Evolutionary conservation across 2,113 vertebrate genomes (phyloP).

Genomic region (Gasterosteus nipponicus): DNA sequence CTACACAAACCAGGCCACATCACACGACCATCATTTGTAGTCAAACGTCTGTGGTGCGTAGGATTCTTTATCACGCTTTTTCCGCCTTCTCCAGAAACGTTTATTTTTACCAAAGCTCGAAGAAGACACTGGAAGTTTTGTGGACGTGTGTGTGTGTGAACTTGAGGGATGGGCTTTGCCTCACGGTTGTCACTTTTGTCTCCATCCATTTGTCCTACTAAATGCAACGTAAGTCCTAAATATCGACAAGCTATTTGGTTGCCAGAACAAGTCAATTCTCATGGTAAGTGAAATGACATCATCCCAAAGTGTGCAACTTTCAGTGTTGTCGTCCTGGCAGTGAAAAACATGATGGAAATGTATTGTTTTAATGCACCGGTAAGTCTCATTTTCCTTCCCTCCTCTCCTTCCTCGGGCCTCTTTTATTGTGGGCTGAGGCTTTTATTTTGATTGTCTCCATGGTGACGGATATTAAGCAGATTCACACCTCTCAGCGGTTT

Average conservation of each 20-base stretch:
- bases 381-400: constrained; percentile 60
- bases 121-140: background rate
- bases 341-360: constrained; percentile 47
- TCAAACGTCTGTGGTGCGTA: background rate
- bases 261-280: background rate
- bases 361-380: constrained; percentile 56
- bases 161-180: background rate
- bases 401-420: constrained; percentile 50
- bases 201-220: background rate
- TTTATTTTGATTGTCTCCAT: constrained; percentile 51
- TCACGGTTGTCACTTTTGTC: background rate
- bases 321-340: constrained; percentile 39
- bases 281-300: background rate
- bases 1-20: background rate
- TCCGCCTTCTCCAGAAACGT: background rate
- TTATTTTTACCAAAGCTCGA: background rate
- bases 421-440: constrained; percentile 2
- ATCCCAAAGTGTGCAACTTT: background rate
- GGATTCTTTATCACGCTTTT: too few species aligned
- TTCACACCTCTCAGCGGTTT: too few species aligned
- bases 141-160: background rate
- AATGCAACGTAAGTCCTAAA: background rate
- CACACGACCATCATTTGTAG: background rate
- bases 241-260: background rate
- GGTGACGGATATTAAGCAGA: constrained; percentile 41